A percentile compares a stretch with the other conserved stretches of the same genome.
phyloP scores from a whole-genome alignment of 2,888 invertebrate genomes.

The Lasioglossum lativentre region DNA sequence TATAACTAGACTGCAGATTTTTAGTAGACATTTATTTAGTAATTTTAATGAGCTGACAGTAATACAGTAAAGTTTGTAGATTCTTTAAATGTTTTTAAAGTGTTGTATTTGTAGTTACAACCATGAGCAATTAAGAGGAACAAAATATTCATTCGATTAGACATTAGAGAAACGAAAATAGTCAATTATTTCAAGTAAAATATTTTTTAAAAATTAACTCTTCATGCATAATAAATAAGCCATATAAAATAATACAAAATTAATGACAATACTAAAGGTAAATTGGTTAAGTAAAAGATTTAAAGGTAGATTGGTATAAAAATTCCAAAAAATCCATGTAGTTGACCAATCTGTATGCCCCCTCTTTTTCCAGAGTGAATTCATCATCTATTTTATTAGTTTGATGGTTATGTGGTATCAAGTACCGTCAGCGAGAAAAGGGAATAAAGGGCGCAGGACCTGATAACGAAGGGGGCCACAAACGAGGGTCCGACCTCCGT shows the following conservation, averaged over 20 bases:
- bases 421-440: conserved; percentile 7
- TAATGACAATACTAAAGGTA: too few relatives aligned
- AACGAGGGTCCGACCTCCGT: conserved; percentile 52
- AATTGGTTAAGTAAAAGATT: too few relatives aligned
- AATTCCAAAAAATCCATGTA: neutral
- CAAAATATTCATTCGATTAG: too few relatives aligned
- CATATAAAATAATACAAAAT: too few relatives aligned
- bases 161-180: neutral
- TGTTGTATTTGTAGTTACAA: too few relatives aligned
- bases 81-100: too few relatives aligned
- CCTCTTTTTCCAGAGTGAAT: neutral
- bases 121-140: neutral
- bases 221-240: too few relatives aligned
- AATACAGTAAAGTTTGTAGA: too few relatives aligned
- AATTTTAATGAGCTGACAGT: neutral
- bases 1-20: neutral
- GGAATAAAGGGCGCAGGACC: conserved; percentile 60
- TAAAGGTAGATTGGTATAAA: neutral
- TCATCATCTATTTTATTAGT: neutral
- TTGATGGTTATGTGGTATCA: conserved; percentile 46
- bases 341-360: neutral
- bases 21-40: neutral
- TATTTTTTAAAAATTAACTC: neutral
- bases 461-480: conserved; percentile 59
- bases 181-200: neutral